Conservation (phyloP, 2,113 vertebrate genomes). For the Okapia johnstoni region DNA sequence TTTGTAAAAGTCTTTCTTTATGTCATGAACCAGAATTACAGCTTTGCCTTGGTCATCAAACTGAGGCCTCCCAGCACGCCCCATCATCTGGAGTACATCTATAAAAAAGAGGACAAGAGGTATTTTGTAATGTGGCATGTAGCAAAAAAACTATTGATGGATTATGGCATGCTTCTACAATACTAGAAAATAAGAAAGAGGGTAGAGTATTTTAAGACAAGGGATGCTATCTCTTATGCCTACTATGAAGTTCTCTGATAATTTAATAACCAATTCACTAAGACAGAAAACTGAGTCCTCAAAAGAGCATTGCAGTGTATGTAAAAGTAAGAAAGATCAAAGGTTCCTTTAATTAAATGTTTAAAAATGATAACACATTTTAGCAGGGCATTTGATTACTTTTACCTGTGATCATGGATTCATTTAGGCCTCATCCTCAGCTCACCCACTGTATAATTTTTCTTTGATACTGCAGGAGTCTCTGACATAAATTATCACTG, state of each 20-base stretch:
- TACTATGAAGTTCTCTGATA: not conserved
- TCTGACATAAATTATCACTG: not conserved
- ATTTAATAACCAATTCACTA: not conserved
- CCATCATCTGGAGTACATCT: conserved; percentile 99
- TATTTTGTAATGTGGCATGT: not conserved
- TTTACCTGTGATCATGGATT: not conserved
- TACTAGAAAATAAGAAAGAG: not conserved
- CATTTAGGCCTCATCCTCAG: not conserved
- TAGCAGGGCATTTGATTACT: not conserved
- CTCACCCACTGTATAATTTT: not conserved
- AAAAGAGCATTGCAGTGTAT: not conserved
- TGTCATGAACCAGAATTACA: conserved; percentile 97
- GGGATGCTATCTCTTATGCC: not conserved
- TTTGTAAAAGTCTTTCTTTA: conserved; percentile 99
- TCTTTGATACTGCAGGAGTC: not conserved
- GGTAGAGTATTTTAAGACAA: not conserved
- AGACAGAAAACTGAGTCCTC: not conserved
- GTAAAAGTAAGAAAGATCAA: conserved; percentile 5
- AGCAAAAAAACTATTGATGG: not conserved
- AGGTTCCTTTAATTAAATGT: not conserved
- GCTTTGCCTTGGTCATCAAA: conserved; percentile 99
- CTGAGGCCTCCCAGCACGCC: conserved; percentile 95
- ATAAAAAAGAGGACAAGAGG: conserved; percentile 55
- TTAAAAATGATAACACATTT: not conserved
- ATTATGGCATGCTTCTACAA: not conserved